Conservation (phyloP, 2,888 invertebrate species). For the Congeria kusceri region DNA sequence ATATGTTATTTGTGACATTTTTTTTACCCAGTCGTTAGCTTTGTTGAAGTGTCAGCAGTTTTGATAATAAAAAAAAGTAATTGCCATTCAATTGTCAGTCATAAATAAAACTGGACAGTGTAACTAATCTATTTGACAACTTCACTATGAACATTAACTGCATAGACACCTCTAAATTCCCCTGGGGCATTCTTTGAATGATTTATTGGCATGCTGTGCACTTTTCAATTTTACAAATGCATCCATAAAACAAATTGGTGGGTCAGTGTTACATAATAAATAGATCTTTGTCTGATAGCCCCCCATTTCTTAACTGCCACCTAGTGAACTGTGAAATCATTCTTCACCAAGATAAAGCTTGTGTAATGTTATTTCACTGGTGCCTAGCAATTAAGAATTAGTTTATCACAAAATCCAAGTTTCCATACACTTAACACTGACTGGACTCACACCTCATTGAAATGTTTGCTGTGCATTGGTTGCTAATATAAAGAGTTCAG, state of each 20-base stretch:
- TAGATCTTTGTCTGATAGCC: neutral
- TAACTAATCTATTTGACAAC: conserved; percentile 17
- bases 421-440: too few relatives aligned
- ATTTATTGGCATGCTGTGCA: conserved; percentile 39
- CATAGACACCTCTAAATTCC: conserved; percentile 5
- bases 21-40: too few relatives aligned
- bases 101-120: conserved; percentile 7
- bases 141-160: conserved; percentile 7
- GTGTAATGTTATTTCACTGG: too few relatives aligned
- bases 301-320: neutral
- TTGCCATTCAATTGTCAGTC: neutral
- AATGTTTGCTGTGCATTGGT: too few relatives aligned
- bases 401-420: too few relatives aligned
- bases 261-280: conserved; percentile 36
- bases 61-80: too few relatives aligned
- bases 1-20: too few relatives aligned
- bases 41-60: too few relatives aligned
- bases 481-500: too few relatives aligned
- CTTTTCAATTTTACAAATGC: conserved; percentile 43
- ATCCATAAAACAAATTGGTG: conserved; percentile 30
- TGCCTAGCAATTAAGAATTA: too few relatives aligned
- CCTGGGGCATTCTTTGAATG: conserved; percentile 20
- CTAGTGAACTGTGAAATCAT: conserved; percentile 34
- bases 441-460: too few relatives aligned
- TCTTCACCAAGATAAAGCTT: too few relatives aligned